Evolutionary conservation across 1,140 invertebrate genomes (phyloP).

Genomic region (Bombus terrestris): DNA sequence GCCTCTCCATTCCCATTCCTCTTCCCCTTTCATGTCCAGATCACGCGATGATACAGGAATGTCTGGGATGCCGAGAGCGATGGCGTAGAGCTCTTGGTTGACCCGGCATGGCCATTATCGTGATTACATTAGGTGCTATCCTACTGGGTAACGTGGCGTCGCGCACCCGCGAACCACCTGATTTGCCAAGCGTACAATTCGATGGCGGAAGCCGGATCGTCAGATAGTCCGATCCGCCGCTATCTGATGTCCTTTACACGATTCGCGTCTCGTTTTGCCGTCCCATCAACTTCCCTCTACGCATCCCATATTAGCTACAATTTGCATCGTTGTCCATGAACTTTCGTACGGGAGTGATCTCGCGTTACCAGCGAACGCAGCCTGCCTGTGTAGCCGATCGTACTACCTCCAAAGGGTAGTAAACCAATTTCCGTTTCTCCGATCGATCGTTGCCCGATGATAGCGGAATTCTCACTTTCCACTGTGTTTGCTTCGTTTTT

Average conservation of each 20-base stretch:
- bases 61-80: constrained; percentile 65
- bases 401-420: neutral
- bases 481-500: neutral
- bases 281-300: neutral
- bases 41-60: constrained; percentile 66
- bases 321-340: neutral
- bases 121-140: constrained; percentile 70
- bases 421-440: neutral
- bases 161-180: constrained; percentile 35
- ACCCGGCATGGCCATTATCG: constrained; percentile 64
- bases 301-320: neutral
- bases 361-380: neutral
- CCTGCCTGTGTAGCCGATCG: neutral
- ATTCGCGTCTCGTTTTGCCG: neutral
- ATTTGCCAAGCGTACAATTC: constrained; percentile 64
- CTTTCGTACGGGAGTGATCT: neutral
- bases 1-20: constrained; percentile 41
- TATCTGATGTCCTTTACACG: constrained; percentile 33
- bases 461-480: neutral
- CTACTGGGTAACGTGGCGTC: constrained; percentile 44
- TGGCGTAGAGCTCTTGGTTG: constrained; percentile 55
- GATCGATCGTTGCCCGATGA: neutral
- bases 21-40: constrained; percentile 55
- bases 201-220: constrained; percentile 52
- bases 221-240: constrained; percentile 36